Base-by-base conservation (phyloP, 2,888 invertebrate genomes). In the Sesamia inferens region DNA sequence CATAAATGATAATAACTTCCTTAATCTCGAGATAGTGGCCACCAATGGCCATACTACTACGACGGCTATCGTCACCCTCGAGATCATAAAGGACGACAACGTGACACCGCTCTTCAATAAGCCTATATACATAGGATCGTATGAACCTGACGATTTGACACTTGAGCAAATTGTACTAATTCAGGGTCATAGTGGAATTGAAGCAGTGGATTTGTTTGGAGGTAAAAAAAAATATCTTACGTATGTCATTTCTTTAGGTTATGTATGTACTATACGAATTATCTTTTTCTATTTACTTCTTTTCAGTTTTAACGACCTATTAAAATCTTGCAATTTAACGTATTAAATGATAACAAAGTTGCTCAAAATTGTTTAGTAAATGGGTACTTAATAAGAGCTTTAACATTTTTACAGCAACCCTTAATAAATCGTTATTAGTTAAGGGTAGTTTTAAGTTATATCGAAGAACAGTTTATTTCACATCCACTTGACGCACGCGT, bases 21-120 rank as follows among this genome's bases (percentile, higher is more conserved):
- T 95, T 57, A 87, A 85, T 61, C 79, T 94, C 39, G 87, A 91
- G 88, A 83, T 95, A 3, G 76, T 85, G 0, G 94, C 92, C 16
- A 86, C 87, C 24, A 90, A 87, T 58, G 86, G 78, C 16, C 79
- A 79, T 57, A 92, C 89, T 78, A 76, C 84, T 7, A 87, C 92
- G 11, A 86, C 84, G 3, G 81, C 92, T 54, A 82, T 93, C 69
- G 90, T 94, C 39, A 89, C 88, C 24, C 85, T 95, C 42, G 92
- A 93, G 61, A 92, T 95, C 63, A 85, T 94, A 68, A 94, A 94
- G 76, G 90, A 94, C 22, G 95, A 95, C 70, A 87, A 83, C 22
- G 74, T 87, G 2, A 94, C 94, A 0, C 95, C 94, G 1, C 85
- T 90, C 5, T 95, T 95, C 75, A 90, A 90, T 31, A 31, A 31